A percentile compares a stretch with the other conserved stretches of the same genome.
These are phyloP conservation scores for Stenichneumon culpator DNA, from an alignment of 2,888 invertebrate genomes.

Conservation along the genomic window DNA sequence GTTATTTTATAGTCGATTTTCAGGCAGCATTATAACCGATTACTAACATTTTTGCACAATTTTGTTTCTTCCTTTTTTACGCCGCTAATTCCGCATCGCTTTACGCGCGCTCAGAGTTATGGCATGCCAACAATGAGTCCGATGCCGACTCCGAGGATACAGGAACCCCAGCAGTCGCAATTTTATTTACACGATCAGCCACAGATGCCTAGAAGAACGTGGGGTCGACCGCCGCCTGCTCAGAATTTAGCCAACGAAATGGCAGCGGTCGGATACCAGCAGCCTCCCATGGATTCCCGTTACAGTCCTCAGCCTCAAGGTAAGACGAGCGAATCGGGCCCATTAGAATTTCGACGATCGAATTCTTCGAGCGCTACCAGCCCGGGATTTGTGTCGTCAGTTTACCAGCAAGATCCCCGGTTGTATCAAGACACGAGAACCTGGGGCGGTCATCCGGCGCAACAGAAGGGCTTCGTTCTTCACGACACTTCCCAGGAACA, in stretches of 20 bases:
- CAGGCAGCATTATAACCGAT: not conserved
- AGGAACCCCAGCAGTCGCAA: constrained; percentile 86
- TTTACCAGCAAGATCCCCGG: constrained; percentile 82
- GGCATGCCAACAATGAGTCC: constrained; percentile 80
- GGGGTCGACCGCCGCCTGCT: constrained; percentile 85
- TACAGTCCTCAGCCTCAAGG: constrained; percentile 79
- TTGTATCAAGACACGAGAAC: constrained; percentile 83
- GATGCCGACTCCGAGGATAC: constrained; percentile 79
- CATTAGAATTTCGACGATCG: constrained; percentile 22
- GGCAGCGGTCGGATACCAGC: constrained; percentile 81
- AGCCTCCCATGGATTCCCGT: constrained; percentile 80
- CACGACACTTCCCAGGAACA: constrained; percentile 86
- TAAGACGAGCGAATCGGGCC: constrained; percentile 60
- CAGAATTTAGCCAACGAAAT: constrained; percentile 84
- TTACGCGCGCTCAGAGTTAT: constrained; percentile 74
- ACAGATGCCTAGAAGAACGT: constrained; percentile 85
- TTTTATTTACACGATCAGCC: constrained; percentile 92
- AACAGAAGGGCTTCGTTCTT: constrained; percentile 89
- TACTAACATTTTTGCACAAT: constrained; percentile 44
- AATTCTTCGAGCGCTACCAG: constrained; percentile 36
- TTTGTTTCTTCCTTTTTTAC: constrained; percentile 3
- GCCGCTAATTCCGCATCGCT: constrained; percentile 52
- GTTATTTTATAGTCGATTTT: not conserved
- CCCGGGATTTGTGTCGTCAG: constrained; percentile 68
- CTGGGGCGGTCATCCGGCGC: constrained; percentile 83